Conservation (phyloP, 2,888 invertebrate genomes). For the Urechis unicinctus region DNA sequence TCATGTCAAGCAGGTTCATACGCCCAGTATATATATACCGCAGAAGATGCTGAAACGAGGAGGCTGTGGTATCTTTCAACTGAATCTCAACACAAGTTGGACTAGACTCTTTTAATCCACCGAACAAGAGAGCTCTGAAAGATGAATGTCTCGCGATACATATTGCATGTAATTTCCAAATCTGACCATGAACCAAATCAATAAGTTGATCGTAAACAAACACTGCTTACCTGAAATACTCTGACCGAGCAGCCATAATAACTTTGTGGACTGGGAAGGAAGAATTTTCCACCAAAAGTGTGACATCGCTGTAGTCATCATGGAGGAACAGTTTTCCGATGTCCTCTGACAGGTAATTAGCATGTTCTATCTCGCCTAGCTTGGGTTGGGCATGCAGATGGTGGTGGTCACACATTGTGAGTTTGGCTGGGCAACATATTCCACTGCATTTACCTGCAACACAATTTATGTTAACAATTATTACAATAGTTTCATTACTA, state of each 20-base stretch:
- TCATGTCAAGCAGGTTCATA: conserved; percentile 59
- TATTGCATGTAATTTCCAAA: neutral
- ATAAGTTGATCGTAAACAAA: neutral
- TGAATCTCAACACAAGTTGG: conserved; percentile 69
- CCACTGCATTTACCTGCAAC: too few species aligned
- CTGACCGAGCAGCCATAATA: conserved; percentile 88
- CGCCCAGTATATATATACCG: conserved; percentile 91
- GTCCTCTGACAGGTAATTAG: conserved; percentile 72
- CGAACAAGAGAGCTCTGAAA: conserved; percentile 58
- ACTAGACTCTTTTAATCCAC: conserved; percentile 61
- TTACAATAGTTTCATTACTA: too few species aligned
- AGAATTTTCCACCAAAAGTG: conserved; percentile 74
- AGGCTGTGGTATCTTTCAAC: conserved; percentile 64
- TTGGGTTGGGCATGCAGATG: conserved; percentile 47
- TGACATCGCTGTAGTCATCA: conserved; percentile 85
- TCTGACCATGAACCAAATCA: neutral
- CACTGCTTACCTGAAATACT: conserved; percentile 77
- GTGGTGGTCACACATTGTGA: conserved; percentile 48
- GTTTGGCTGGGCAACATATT: too few species aligned
- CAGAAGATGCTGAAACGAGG: conserved; percentile 60
- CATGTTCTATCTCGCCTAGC: conserved; percentile 64
- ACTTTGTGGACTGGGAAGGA: conserved; percentile 68
- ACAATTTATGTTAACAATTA: too few species aligned
- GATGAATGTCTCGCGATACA: neutral
- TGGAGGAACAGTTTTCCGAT: conserved; percentile 79